Base-by-base conservation (phyloP, 2,113 vertebrate genomes). In the Trematomus loennbergii region DNA sequence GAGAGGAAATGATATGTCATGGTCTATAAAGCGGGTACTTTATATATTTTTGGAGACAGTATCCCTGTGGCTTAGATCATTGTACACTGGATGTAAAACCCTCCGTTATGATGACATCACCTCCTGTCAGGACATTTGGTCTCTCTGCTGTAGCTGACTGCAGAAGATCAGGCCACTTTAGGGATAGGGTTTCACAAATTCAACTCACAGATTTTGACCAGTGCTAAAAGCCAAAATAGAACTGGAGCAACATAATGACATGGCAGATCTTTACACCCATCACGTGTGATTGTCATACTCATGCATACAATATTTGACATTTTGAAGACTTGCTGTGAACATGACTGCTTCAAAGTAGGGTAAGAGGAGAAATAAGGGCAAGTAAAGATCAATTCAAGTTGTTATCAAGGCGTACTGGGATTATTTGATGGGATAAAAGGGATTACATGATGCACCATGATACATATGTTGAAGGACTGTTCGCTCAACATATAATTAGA, bases 1-100 rank as follows among this genome's bases (percentile, higher is more conserved):
- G 58, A 87, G 71, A 83, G 86, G 86, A 93, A 90, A 89, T 88
- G 40, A 91, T 89, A 83, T 90, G 91, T 86, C 91, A 90, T 68
- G 84, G 74, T 82, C 90, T 85, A 92, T 90, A 87, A 93, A 92
- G 72, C 83, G 62, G 69, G 45, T 53, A 50, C 83, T 85, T 82
- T 58, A 82, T 87, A 84, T 79, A 87, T 87, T 89, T 40, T 87
- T 79, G 68, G 73, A 87, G 85, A 89, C 78, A 45, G 72, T 66
- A 76, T 92, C 86, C 89, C 85, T 59, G 75, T 60, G 79, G 75
- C 83, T 87, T 72, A 70, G 67, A 89, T 89, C 79, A 81, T 65
- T 82, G 86, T 80, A 57, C 70, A 13, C 50, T 50, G 66, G 71
- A 60, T 78, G 88, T 84, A 70, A 52, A 78, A 84, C 48, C 61